phyloP scores from a whole-genome alignment of 2,888 invertebrate species.

The Conomelus anceps region DNA sequence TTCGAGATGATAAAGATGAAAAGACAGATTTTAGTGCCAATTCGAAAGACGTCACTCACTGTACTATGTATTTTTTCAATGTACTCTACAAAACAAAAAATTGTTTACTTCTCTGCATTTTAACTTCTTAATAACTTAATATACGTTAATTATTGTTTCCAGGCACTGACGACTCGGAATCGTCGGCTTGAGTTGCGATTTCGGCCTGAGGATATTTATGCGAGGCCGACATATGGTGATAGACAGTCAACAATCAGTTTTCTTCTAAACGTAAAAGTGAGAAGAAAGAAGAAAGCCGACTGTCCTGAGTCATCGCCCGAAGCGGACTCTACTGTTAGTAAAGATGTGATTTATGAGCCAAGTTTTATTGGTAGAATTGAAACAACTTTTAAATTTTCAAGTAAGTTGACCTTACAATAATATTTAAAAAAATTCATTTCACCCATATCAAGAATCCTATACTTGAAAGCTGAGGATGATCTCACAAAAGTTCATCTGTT shows the following conservation, averaged over 20 bases:
- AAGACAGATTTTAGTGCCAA: no score
- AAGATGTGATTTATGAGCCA: slow-evolving; percentile 18
- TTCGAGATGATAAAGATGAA: no score
- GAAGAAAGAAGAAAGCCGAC: slow-evolving; percentile 41
- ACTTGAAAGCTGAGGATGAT: neutral
- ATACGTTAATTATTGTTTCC: slow-evolving; percentile 14
- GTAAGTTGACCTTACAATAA: slow-evolving; percentile 44
- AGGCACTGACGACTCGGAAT: slow-evolving; percentile 51
- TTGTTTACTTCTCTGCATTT: no score
- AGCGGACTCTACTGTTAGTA: slow-evolving; percentile 41
- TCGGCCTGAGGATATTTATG: slow-evolving; percentile 72
- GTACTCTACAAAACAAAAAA: no score
- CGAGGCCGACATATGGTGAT: slow-evolving; percentile 71
- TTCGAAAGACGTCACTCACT: no score
- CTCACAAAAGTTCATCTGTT: neutral
- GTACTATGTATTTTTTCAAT: no score
- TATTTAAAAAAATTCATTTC: neutral
- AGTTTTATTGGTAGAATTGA: slow-evolving; percentile 49
- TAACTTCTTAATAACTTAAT: slow-evolving; percentile 26
- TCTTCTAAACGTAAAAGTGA: slow-evolving; percentile 63
- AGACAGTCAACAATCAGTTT: slow-evolving; percentile 59
- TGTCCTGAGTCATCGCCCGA: slow-evolving; percentile 9
- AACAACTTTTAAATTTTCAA: slow-evolving; percentile 57
- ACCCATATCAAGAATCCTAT: neutral
- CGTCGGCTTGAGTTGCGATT: slow-evolving; percentile 67